These are phyloP conservation scores for Orius laevigatus DNA, from an alignment of 1,140 invertebrate genomes.

Conservation along the genomic window DNA sequence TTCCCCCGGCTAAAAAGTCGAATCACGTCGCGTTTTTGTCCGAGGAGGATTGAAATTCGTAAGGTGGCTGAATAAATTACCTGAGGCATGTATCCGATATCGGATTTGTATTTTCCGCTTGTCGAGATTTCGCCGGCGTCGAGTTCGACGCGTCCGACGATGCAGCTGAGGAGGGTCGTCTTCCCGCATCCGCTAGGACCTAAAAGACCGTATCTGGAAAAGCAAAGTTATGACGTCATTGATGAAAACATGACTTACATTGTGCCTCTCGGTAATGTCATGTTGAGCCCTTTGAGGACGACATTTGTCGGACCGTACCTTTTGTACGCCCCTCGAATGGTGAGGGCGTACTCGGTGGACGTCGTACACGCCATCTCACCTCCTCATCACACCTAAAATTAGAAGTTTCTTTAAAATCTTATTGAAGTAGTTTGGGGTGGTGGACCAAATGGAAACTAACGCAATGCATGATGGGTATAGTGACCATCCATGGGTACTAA, in stretches of 20 bases:
- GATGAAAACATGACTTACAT: slow-evolving; percentile 16
- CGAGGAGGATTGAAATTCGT: too few relatives aligned
- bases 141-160: slow-evolving; percentile 58
- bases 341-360: slow-evolving; percentile 11
- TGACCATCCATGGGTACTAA: too few relatives aligned
- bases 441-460: too few relatives aligned
- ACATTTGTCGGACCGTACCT: slow-evolving; percentile 16
- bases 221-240: neutral
- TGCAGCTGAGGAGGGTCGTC: slow-evolving; percentile 68
- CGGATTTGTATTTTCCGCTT: slow-evolving; percentile 55
- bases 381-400: too few relatives aligned
- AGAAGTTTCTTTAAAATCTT: too few relatives aligned
- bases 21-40: too few relatives aligned
- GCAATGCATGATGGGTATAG: too few relatives aligned
- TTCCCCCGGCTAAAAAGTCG: too few relatives aligned
- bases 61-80: too few relatives aligned
- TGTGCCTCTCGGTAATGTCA: slow-evolving; percentile 16
- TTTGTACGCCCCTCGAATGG: slow-evolving; percentile 17
- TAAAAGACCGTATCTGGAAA: slow-evolving; percentile 58
- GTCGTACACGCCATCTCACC: too few relatives aligned
- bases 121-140: slow-evolving; percentile 66
- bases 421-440: too few relatives aligned
- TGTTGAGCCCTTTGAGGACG: slow-evolving; percentile 19
- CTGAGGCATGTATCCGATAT: slow-evolving; percentile 73
- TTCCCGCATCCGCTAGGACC: too few relatives aligned